phyloP scores from a whole-genome alignment of 2,113 vertebrate genomes.

The Tichodroma muraria region DNA sequence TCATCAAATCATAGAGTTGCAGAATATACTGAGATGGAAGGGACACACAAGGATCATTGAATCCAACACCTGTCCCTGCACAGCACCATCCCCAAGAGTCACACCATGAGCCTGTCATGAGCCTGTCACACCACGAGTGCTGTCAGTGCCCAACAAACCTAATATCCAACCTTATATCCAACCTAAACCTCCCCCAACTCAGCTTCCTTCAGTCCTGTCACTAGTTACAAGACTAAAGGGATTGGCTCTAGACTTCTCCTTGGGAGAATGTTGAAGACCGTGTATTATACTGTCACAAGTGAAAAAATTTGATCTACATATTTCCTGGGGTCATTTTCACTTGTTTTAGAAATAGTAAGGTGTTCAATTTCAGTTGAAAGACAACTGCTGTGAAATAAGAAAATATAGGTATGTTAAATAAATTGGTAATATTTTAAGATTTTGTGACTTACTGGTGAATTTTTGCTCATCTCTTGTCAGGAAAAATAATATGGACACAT shows the following conservation, averaged over 20 bases:
- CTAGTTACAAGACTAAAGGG: background rate
- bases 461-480: background rate
- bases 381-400: background rate
- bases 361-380: background rate
- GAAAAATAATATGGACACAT: background rate
- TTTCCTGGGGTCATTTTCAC: fast-evolving
- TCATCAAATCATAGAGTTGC: fast-evolving
- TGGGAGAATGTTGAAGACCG: fast-evolving
- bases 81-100: background rate
- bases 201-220: background rate
- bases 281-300: background rate
- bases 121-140: too few relatives aligned
- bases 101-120: too few relatives aligned
- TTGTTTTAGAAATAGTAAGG: background rate
- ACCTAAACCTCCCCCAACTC: background rate
- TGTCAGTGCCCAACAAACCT: background rate
- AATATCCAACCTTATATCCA: background rate
- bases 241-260: background rate
- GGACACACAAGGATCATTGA: background rate
- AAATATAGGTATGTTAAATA: background rate
- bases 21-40: background rate
- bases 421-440: background rate
- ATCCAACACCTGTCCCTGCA: background rate
- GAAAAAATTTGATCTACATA: background rate
- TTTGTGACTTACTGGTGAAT: background rate